Conservation (phyloP, 2,888 invertebrate species). For the Physocephala rufipes region DNA sequence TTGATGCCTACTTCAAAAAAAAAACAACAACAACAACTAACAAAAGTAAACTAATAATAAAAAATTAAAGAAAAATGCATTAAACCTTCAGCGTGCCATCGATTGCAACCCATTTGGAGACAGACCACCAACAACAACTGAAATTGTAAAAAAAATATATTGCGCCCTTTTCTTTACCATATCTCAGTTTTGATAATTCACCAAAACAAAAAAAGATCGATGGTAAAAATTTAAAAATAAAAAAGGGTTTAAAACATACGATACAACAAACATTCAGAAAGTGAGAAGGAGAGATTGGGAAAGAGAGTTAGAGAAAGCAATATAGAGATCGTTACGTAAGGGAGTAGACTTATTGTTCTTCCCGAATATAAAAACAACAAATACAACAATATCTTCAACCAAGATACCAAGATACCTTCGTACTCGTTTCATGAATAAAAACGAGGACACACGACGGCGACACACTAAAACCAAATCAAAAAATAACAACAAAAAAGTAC, state of each 20-base stretch:
- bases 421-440: not conserved
- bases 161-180: no score
- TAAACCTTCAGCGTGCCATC: not conserved
- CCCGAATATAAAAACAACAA: not conserved
- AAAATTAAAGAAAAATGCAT: not conserved
- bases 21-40: conserved; percentile 21
- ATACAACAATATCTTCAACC: not conserved
- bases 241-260: no score
- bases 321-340: no score
- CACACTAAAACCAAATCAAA: not conserved
- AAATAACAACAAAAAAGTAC: not conserved
- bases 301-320: no score
- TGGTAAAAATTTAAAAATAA: no score
- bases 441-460: not conserved
- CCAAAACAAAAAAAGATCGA: no score
- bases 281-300: no score
- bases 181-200: no score
- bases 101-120: not conserved
- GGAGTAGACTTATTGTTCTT: no score
- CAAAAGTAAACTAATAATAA: no score
- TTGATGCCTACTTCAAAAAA: conserved; percentile 29
- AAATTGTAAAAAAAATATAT: no score
- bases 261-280: no score
- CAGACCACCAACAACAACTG: not conserved
- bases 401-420: not conserved